Evolutionary conservation across 2,888 invertebrate species (phyloP).

Genomic region (Zootermopsis nevadensis): DNA sequence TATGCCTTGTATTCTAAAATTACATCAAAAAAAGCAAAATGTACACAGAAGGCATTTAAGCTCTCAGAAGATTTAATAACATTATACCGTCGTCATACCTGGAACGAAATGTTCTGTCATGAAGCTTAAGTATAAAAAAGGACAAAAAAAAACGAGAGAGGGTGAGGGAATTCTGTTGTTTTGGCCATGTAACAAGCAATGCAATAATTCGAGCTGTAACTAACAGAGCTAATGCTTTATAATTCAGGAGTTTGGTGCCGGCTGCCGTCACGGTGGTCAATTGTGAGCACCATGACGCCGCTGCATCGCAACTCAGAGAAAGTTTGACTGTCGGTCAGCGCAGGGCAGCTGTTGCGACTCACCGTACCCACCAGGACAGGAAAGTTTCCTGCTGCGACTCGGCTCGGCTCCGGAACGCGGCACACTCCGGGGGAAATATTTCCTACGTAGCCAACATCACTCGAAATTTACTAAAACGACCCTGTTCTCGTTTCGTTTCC

Average conservation of each 20-base stretch:
- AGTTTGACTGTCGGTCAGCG: slow-evolving; percentile 9
- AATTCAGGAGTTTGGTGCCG: slow-evolving; percentile 1
- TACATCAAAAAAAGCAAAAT: slow-evolving; percentile 24
- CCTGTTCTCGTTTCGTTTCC: neutral
- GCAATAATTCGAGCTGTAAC: slow-evolving; percentile 28
- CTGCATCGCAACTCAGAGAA: slow-evolving; percentile 13
- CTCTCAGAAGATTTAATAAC: slow-evolving; percentile 28
- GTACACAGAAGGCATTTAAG: slow-evolving; percentile 18
- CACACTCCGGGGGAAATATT: slow-evolving; percentile 26
- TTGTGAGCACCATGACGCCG: neutral
- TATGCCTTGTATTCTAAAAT: slow-evolving; percentile 5
- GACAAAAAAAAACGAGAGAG: neutral
- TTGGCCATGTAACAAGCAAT: slow-evolving; percentile 21
- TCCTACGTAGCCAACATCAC: slow-evolving; percentile 1
- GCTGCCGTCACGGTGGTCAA: slow-evolving; percentile 15
- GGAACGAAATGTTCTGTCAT: slow-evolving; percentile 1
- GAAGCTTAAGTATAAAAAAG: slow-evolving; percentile 29
- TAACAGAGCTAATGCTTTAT: slow-evolving; percentile 38
- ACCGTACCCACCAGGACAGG: neutral
- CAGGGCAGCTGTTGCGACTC: slow-evolving; percentile 1
- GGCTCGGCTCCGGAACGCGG: slow-evolving; percentile 18
- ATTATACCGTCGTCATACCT: slow-evolving; percentile 33
- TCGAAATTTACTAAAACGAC: slow-evolving; percentile 9
- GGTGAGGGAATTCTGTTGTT: neutral
- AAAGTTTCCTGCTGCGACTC: slow-evolving; percentile 2